Percentiles rank a stretch among this genome's conserved stretches.
Conservation (phyloP, 1,140 invertebrate species). For the Manduca sexta region DNA sequence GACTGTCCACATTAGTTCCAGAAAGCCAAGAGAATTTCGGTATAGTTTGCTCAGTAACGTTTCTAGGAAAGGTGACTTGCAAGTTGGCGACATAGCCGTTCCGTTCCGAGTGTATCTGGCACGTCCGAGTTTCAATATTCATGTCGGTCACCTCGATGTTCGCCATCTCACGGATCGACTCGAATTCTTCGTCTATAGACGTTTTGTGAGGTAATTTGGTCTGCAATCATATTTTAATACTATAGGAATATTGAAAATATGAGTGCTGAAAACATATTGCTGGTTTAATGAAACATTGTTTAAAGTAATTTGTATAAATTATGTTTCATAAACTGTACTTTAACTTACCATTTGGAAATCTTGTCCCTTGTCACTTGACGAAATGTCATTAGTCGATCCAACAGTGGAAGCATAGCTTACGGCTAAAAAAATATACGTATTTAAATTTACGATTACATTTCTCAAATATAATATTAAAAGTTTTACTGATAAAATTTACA, state of each 20-base stretch:
- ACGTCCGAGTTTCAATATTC: constrained; percentile 80
- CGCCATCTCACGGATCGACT: constrained; percentile 84
- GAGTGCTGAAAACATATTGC: too few species aligned
- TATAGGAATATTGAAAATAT: too few species aligned
- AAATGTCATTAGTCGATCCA: constrained; percentile 53
- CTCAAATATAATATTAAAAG: not conserved
- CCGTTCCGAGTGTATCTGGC: constrained; percentile 82
- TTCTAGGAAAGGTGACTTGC: constrained; percentile 85
- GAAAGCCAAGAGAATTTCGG: constrained; percentile 68
- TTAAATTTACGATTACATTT: not conserved
- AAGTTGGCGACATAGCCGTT: constrained; percentile 84
- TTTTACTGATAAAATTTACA: too few species aligned
- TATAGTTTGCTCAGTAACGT: constrained; percentile 76
- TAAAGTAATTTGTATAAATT: too few species aligned
- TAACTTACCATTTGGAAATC: constrained; percentile 59
- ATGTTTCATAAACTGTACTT: not conserved
- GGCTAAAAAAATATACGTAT: constrained; percentile 30
- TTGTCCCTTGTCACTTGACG: constrained; percentile 47
- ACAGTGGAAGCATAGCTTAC: constrained; percentile 61
- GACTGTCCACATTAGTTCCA: constrained; percentile 65
- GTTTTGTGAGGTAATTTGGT: constrained; percentile 46
- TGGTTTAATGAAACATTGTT: too few species aligned
- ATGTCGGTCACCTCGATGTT: constrained; percentile 91
- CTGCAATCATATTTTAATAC: constrained; percentile 35
- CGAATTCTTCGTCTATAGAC: constrained; percentile 86